Base-by-base conservation (phyloP, 2,797 vertebrate genomes). In the Aplochiton taeniatus region DNA sequence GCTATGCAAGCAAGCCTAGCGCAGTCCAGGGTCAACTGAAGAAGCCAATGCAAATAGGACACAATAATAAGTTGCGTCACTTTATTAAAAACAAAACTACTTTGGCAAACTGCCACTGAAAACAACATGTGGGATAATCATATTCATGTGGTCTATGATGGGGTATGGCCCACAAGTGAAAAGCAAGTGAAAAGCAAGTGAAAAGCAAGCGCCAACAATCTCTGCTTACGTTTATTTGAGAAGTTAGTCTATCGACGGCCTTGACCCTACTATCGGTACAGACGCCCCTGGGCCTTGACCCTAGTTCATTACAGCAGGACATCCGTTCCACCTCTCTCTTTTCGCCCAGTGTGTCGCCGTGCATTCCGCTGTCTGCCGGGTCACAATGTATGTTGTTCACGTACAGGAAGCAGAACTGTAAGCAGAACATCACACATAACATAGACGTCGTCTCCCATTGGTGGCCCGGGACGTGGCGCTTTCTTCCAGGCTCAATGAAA, bases 401-500 rank as follows among this genome's bases (percentile, higher is more conserved):
- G 20, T 11, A 16, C 14, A 47, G 60, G 19, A 43, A 48, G 50
- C 61, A 13, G 17, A 46, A 44, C 11, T 19, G 20, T 12, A 0
- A 58, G 50, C 50, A 49, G 4, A 12, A 48, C 61, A 62, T 51
- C 41, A 17, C 11, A 42, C 42, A 13, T n/a, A 0, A 16, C 57
- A 60, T 52, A 45, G 48, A 19, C 53, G 1, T 49, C 20, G 57
- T 44, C 12, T 17, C 14, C 44, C 18, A 50, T 63, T 50, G 44
- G 9, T 19, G 52, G n/a, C 4, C 16, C 48, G 48, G 9, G 41
- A 68, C 69, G 63, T 16, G 31, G 46, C 41, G 70, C 17, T 59
- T 20, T 11, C 16, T 19, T 11, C 9, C 12, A 53, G 65, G 60
- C 57, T 76, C 58, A 78, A 66, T 68, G 63, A 82, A 72, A 71